Conservation (phyloP, 2,888 invertebrate genomes). For the Gymnocheta viridis region DNA sequence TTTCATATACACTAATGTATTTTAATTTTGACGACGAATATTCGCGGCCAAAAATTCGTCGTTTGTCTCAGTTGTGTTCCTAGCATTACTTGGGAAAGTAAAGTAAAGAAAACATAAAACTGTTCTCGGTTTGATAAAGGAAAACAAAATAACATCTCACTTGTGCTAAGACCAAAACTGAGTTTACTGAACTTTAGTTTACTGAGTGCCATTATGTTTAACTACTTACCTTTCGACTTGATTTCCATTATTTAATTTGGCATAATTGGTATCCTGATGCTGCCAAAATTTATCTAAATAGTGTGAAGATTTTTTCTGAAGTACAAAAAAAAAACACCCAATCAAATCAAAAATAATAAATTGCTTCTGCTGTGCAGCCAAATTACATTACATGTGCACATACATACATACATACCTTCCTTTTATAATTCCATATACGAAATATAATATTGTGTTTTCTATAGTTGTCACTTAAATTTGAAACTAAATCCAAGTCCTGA, state of each 20-base stretch:
- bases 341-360: background rate
- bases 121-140: too few species aligned
- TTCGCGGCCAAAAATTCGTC: too few species aligned
- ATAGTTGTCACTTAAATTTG: conserved; percentile 74
- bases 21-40: too few species aligned
- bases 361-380: background rate
- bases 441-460: conserved; percentile 73
- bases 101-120: too few species aligned
- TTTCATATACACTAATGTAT: too few species aligned
- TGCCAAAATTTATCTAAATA: conserved; percentile 80
- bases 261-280: conserved; percentile 77
- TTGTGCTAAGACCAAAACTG: too few species aligned
- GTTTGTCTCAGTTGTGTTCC: too few species aligned
- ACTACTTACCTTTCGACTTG: conserved; percentile 63
- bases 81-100: too few species aligned
- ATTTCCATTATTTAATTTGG: conserved; percentile 76
- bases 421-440: conserved; percentile 78
- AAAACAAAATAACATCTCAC: too few species aligned
- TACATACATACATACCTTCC: conserved; percentile 72
- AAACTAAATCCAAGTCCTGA: conserved; percentile 78
- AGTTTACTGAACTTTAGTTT: too few species aligned
- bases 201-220: background rate
- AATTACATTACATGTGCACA: conserved; percentile 5
- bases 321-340: conserved; percentile 21
- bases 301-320: conserved; percentile 77